phyloP scores from a whole-genome alignment of 2,113 vertebrate species.

The Silurus glanis region DNA sequence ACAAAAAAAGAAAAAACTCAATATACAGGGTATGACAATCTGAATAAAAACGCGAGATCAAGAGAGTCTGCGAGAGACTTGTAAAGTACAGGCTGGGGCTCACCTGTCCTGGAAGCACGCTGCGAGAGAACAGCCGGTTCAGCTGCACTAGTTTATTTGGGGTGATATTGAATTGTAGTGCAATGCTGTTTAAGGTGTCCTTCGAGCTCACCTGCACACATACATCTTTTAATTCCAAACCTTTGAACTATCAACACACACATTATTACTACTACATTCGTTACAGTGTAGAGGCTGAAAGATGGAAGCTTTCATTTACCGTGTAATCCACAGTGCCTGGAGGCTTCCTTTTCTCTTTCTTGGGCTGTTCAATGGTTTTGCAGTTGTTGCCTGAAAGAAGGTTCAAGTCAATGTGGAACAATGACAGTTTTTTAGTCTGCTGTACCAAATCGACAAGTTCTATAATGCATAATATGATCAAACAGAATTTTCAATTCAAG shows the following conservation, averaged over 20 bases:
- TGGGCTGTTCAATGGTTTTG: slow-evolving; percentile 58
- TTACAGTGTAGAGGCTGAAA: neutral
- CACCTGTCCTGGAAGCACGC: slow-evolving; percentile 94
- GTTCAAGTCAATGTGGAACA: neutral
- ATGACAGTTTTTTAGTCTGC: too few species aligned
- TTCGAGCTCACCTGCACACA: slow-evolving; percentile 79
- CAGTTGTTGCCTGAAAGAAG: slow-evolving; percentile 56
- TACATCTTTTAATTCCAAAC: neutral
- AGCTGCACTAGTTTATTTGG: slow-evolving; percentile 94
- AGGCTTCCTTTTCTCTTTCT: slow-evolving; percentile 69
- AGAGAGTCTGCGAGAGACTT: neutral
- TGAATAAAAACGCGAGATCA: neutral
- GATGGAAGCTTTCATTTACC: slow-evolving; percentile 61
- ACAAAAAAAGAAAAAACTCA: neutral
- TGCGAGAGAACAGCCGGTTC: slow-evolving; percentile 91
- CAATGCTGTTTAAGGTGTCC: slow-evolving; percentile 92
- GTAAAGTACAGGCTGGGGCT: slow-evolving; percentile 5
- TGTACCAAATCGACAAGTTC: too few species aligned
- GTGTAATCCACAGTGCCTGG: slow-evolving; percentile 72
- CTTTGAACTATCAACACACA: neutral
- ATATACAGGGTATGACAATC: neutral
- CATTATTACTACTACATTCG: too few species aligned
- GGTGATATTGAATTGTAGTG: slow-evolving; percentile 92
- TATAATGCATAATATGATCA: too few species aligned
- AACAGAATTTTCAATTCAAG: too few species aligned